Conservation (phyloP, 1,140 invertebrate genomes). For the Cataglyphis hispanica region DNA sequence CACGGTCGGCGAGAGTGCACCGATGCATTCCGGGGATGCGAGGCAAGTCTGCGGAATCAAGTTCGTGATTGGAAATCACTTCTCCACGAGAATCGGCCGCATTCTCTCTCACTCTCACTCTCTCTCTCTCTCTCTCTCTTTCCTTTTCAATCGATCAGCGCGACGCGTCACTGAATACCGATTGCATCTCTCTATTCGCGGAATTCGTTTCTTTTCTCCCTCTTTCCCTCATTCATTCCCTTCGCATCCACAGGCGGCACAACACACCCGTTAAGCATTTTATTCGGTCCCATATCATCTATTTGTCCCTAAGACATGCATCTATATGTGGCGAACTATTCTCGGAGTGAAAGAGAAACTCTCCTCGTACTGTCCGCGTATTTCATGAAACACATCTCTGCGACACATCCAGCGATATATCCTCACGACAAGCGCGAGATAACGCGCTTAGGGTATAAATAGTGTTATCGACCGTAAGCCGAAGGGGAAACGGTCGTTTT, state of each 20-base stretch:
- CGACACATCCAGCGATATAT: constrained; percentile 28
- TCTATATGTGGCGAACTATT: constrained; percentile 77
- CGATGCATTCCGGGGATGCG: constrained; percentile 35
- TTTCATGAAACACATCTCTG: constrained; percentile 42
- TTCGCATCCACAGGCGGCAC: constrained; percentile 64
- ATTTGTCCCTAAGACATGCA: constrained; percentile 71
- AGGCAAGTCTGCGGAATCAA: constrained; percentile 41
- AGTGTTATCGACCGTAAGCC: neutral
- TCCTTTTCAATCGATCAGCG: constrained; percentile 27
- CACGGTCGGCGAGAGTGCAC: constrained; percentile 35
- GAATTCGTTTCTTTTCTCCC: constrained; percentile 46
- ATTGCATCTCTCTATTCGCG: constrained; percentile 28
- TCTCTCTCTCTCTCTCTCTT: neutral
- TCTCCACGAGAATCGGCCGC: constrained; percentile 1
- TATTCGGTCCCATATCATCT: constrained; percentile 70
- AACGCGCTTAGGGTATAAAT: neutral
- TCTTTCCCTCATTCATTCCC: constrained; percentile 66
- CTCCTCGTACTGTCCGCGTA: constrained; percentile 49
- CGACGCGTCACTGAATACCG: constrained; percentile 16
- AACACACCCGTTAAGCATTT: constrained; percentile 76
- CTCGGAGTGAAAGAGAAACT: constrained; percentile 75
- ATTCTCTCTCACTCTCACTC: neutral
- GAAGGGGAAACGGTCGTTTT: neutral
- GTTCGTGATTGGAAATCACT: constrained; percentile 39
- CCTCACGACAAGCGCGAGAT: constrained; percentile 7